phyloP scores from a whole-genome alignment of 2,797 vertebrate genomes.

The Scomberomorus guttatus region DNA sequence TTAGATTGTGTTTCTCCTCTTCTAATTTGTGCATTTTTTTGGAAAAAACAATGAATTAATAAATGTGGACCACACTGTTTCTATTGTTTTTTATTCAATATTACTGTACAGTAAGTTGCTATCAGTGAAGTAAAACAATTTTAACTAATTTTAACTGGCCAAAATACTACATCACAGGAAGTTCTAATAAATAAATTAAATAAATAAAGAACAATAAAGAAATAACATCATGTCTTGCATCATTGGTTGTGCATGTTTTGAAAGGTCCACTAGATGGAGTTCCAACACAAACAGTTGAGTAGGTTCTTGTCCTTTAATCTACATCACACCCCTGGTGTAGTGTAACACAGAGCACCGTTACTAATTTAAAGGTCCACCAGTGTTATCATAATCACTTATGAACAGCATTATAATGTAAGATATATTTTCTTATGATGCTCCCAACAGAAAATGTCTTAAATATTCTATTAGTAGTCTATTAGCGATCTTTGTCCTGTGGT shows the following conservation, averaged over 20 bases:
- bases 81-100: conserved; percentile 14
- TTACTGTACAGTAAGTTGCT: neutral
- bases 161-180: no score
- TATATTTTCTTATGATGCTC: neutral
- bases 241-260: neutral
- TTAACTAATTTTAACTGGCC: no score
- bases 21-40: conserved; percentile 71
- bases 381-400: neutral
- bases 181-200: no score
- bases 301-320: neutral
- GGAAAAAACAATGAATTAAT: conserved; percentile 67
- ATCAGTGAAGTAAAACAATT: neutral
- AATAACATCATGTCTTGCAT: neutral
- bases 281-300: neutral
- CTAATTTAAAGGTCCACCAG: neutral
- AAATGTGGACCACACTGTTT: conserved; percentile 76
- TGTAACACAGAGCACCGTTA: neutral
- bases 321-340: neutral
- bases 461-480: neutral
- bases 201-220: no score
- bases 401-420: neutral
- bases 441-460: neutral
- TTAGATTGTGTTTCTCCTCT: conserved; percentile 70
- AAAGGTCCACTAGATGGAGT: conserved; percentile 37
- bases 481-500: neutral